phyloP scores from a whole-genome alignment of 2,888 invertebrate species.

The Pemphredon lugubris region DNA sequence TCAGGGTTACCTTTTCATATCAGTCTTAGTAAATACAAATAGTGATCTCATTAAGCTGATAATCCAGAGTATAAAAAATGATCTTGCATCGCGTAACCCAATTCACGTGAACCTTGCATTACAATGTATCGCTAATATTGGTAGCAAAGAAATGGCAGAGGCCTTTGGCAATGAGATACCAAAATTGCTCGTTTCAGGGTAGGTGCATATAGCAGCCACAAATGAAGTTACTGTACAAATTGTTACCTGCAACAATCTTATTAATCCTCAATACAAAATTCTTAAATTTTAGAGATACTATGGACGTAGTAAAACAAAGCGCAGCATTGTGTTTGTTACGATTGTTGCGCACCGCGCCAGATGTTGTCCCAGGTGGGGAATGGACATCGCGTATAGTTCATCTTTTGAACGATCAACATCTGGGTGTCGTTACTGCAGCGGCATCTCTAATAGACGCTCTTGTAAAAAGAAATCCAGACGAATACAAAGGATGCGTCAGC shows the following conservation, averaged over 20 bases:
- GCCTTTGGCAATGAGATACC: conserved; percentile 99
- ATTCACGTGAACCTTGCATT: conserved; percentile 99
- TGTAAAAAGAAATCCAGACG: conserved; percentile 99
- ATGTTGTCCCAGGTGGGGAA: conserved; percentile 98
- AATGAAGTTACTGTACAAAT: background rate
- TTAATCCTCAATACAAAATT: background rate
- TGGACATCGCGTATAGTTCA: conserved; percentile 99
- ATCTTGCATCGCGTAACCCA: conserved; percentile 97
- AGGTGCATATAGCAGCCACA: conserved; percentile 68
- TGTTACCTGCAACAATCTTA: background rate
- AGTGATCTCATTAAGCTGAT: conserved; percentile 99
- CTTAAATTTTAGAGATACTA: conserved; percentile 89
- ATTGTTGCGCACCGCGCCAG: conserved; percentile 96
- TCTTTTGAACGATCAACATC: conserved; percentile 98
- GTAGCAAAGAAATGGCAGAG: conserved; percentile 99
- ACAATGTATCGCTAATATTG: conserved; percentile 99
- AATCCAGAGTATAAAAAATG: conserved; percentile 99
- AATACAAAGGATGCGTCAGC: conserved; percentile 99
- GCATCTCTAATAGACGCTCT: conserved; percentile 98
- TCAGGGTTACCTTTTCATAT: conserved; percentile 99
- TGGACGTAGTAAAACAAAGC: conserved; percentile 99
- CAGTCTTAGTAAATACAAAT: conserved; percentile 98
- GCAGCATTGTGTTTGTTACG: conserved; percentile 98
- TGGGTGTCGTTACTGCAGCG: conserved; percentile 99
- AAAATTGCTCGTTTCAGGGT: conserved; percentile 98